phyloP scores from a whole-genome alignment of 2,113 vertebrate species.

The Ardeotis arabs region DNA sequence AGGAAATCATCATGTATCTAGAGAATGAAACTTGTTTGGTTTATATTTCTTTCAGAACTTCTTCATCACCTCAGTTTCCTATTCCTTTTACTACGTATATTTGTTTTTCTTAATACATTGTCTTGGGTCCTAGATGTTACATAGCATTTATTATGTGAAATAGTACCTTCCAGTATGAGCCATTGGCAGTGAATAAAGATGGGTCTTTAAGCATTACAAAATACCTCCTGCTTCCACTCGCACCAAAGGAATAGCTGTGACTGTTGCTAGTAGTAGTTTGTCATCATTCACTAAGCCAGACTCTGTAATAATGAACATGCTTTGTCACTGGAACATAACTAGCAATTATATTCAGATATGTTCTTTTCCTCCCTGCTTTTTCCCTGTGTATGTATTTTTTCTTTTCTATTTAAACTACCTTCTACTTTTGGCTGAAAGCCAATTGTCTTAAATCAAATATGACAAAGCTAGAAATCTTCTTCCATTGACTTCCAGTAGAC shows the following conservation, averaged over 20 bases:
- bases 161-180: not conserved
- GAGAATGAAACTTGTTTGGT: not conserved
- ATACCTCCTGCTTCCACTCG: not conserved
- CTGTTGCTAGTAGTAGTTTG: not conserved
- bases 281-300: not conserved
- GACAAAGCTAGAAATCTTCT: not conserved
- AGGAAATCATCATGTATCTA: not conserved
- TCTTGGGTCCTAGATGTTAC: not conserved
- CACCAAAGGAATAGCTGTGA: not conserved
- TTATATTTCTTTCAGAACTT: not conserved
- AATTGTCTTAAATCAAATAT: not conserved
- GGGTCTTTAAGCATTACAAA: not conserved
- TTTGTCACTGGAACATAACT: not conserved
- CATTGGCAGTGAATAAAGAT: not conserved
- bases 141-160: not conserved
- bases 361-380: not conserved
- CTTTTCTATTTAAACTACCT: not conserved
- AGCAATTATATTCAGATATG: not conserved
- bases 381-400: not conserved
- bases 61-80: not conserved
- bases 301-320: not conserved
- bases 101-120: not conserved
- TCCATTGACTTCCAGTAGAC: not conserved
- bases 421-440: not conserved
- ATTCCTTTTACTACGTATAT: not conserved